Conservation (phyloP, 2,888 invertebrate species). For the Luffia ferchaultella region DNA sequence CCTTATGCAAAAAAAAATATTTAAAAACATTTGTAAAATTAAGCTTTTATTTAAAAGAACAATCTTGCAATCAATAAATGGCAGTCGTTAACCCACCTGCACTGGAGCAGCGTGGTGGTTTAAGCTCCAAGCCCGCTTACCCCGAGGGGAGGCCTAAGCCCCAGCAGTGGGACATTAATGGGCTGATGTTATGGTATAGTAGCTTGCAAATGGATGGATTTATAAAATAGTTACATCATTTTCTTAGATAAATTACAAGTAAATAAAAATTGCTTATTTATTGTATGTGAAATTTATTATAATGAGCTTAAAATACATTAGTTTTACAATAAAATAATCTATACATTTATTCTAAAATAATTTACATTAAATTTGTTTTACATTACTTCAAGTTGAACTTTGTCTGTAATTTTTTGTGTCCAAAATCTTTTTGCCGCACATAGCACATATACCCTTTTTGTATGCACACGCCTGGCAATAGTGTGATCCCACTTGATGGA, state of each 20-base stretch:
- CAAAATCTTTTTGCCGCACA: conserved; percentile 97
- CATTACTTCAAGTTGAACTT: conserved; percentile 73
- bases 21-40: conserved; percentile 10
- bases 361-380: not conserved
- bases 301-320: not conserved
- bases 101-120: too few species aligned
- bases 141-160: too few species aligned
- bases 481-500: conserved; percentile 95
- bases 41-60: conserved; percentile 9
- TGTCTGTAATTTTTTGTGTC: conserved; percentile 95
- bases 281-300: not conserved
- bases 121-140: too few species aligned
- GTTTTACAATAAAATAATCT: not conserved
- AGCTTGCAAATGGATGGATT: too few species aligned
- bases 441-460: conserved; percentile 98
- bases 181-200: too few species aligned
- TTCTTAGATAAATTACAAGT: too few species aligned
- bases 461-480: conserved; percentile 98
- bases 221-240: too few species aligned
- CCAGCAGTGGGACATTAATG: too few species aligned
- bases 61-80: conserved; percentile 13
- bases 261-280: not conserved
- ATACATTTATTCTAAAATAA: not conserved
- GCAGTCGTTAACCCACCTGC: conserved; percentile 12
- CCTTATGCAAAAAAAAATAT: too few species aligned